phyloP scores from a whole-genome alignment of 2,888 invertebrate species.

The Rotaria magnacalcarata region DNA sequence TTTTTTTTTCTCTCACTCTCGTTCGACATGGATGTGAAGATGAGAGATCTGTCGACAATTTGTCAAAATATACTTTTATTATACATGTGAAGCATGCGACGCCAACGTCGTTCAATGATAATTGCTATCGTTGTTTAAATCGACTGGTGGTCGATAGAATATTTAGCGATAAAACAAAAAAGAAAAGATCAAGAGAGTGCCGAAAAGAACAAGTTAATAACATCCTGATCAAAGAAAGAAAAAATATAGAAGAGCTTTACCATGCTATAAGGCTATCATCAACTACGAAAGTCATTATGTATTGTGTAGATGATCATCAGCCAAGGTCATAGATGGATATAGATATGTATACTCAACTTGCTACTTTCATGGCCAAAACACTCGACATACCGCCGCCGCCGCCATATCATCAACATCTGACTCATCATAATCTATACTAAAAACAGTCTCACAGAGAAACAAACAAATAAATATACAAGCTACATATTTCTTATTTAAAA shows the following conservation, averaged over 20 bases:
- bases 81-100: not conserved
- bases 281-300: not conserved
- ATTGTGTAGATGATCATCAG: not conserved
- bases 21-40: not conserved
- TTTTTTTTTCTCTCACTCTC: not conserved
- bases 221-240: not conserved
- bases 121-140: not conserved
- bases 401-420: not conserved
- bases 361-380: not conserved
- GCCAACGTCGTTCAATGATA: not conserved
- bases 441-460: not conserved
- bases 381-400: not conserved
- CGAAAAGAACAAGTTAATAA: not conserved
- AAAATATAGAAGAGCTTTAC: not conserved
- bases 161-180: not conserved
- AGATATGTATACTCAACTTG: not conserved
- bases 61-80: not conserved
- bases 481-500: not conserved
- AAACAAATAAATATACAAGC: not conserved
- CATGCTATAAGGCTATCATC: not conserved
- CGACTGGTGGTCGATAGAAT: not conserved
- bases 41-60: not conserved
- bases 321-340: not conserved
- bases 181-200: not conserved
- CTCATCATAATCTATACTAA: not conserved